Conservation (phyloP, 2,113 vertebrate species). For the Dasyurus viverrinus region DNA sequence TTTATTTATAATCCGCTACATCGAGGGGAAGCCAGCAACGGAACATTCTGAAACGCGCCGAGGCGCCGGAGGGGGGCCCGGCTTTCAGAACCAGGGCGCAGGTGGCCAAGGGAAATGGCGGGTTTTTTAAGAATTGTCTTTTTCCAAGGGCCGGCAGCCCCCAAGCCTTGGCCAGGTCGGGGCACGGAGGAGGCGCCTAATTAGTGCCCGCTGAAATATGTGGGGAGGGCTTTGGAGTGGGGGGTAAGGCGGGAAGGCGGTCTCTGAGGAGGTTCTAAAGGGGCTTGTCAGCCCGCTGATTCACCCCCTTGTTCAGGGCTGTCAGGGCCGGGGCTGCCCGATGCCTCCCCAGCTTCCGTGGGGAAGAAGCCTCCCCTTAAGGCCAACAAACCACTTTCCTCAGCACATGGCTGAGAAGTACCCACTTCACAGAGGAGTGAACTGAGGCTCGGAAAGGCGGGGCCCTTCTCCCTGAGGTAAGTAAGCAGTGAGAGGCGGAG, state of each 20-base stretch:
- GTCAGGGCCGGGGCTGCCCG: too few relatives aligned
- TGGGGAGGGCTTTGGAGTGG: too few relatives aligned
- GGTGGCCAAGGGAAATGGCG: neutral
- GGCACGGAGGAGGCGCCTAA: too few relatives aligned
- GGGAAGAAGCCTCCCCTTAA: too few relatives aligned
- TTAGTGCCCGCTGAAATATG: neutral
- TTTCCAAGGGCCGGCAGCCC: neutral
- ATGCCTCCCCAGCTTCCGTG: too few relatives aligned
- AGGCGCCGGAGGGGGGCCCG: neutral
- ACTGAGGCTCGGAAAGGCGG: too few relatives aligned
- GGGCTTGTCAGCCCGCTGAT: neutral
- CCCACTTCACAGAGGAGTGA: too few relatives aligned
- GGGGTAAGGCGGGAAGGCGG: neutral
- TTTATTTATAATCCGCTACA: slow-evolving; percentile 40
- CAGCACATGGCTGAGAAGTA: too few relatives aligned
- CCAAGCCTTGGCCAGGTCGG: neutral
- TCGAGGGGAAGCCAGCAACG: slow-evolving; percentile 29
- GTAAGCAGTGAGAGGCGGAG: too few relatives aligned
- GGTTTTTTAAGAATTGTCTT: neutral
- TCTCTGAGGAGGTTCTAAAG: neutral
- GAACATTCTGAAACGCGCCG: neutral
- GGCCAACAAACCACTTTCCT: too few relatives aligned
- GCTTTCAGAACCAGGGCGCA: too few relatives aligned
- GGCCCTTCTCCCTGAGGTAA: too few relatives aligned
- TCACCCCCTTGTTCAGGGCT: neutral